These are phyloP conservation scores for Scaptomyza flava DNA, from an alignment of 2,888 invertebrate genomes.

Conservation along the genomic window DNA sequence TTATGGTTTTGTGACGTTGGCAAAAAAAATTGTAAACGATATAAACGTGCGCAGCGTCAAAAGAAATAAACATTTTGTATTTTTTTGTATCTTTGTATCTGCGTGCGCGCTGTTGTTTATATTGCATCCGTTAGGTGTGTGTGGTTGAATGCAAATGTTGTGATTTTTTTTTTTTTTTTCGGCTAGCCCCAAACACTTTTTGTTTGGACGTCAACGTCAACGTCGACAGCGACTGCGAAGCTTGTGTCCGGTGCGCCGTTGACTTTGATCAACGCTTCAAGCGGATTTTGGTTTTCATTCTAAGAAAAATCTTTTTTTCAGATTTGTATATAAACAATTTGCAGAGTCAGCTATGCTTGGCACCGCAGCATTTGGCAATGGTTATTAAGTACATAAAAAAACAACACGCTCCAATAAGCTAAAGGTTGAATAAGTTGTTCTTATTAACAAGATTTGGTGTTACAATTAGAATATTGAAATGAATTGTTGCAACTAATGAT, in stretches of 20 bases:
- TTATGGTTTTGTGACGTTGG: constrained; percentile 72
- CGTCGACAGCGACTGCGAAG: constrained; percentile 38
- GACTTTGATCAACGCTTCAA: constrained; percentile 65
- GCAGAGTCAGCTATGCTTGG: constrained; percentile 20
- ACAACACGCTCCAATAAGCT: neutral
- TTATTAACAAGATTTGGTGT: neutral
- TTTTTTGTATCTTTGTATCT: constrained; percentile 58
- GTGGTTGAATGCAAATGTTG: constrained; percentile 70
- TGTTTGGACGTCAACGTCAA: constrained; percentile 10
- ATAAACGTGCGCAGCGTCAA: constrained; percentile 62
- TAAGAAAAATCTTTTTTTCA: constrained; percentile 20
- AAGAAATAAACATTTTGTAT: constrained; percentile 42
- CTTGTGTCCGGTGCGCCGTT: constrained; percentile 76
- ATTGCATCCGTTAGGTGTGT: constrained; percentile 76
- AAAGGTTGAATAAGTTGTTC: constrained; percentile 3
- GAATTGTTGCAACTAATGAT: neutral
- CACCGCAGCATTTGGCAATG: constrained; percentile 14
- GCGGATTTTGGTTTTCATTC: constrained; percentile 11
- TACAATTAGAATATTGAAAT: neutral
- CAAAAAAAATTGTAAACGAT: constrained; percentile 40
- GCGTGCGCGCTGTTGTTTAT: constrained; percentile 34
- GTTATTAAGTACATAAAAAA: constrained; percentile 14
- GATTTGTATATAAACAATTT: constrained; percentile 65
- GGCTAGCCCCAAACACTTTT: constrained; percentile 43
- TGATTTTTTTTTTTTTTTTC: constrained; percentile 49